Evolutionary conservation across 2,113 vertebrate genomes (phyloP), one percentile per base, ranked within the genome.

Genomic region (Arenaria interpres): DNA sequence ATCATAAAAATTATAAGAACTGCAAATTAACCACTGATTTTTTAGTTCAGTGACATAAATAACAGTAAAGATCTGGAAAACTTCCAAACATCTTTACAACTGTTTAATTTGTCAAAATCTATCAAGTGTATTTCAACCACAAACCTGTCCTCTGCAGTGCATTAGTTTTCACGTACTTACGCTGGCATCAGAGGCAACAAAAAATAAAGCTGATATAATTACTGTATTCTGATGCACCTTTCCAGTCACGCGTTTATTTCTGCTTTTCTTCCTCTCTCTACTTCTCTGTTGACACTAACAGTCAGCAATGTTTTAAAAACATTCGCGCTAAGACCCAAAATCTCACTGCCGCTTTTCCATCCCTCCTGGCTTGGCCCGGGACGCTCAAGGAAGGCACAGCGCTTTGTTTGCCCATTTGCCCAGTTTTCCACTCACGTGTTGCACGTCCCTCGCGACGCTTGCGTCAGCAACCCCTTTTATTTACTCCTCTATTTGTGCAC

Each of bases 61-160:
- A 98, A 98, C 85, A 96, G 95, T 96, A 97, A 98, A 91, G 95
- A 95, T 96, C 93, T 98, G 97, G 98, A 98, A 85, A 98, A 96
- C 94, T 97, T 98, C 98, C 97, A 98, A 98, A 97, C 96, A 97
- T 97, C 97, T 95, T 97, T 97, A 98, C 97, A 97, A 96, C 96
- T 97, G 93, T 97, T 98, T 98, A 98, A 98, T 98, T 97, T 98
- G 98, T 98, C 98, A 98, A 98, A 98, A 98, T 96, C 97, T 93
- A 98, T 98, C 96, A 96, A 96, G 91, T 91, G 81, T 88, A 86
- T 97, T 97, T 97, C 97, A 97, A 96, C 97, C 97, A 97, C 96
- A 97, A 97, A 98, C 95, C 96, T 97, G 97, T 97, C 96, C 97
- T 98, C 85, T 93, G 86, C 78, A 88, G 91, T 48, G 67, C 96